Evolutionary conservation across 2,113 vertebrate genomes (phyloP).

Genomic region (Leucoraja erinaceus): DNA sequence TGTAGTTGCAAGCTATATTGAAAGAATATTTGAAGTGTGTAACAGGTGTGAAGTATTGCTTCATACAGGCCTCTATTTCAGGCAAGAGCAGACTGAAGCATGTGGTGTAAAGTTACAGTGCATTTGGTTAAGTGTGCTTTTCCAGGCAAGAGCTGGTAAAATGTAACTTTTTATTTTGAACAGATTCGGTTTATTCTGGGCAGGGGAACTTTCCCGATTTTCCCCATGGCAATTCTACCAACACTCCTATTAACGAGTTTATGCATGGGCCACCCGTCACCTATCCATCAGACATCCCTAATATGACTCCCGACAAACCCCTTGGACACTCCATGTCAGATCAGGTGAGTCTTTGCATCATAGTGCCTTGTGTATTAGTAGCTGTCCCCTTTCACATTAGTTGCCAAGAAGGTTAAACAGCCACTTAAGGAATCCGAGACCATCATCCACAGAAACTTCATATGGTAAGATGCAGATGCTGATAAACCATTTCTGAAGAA

Average conservation of each 20-base stretch:
- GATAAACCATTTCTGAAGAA: no score
- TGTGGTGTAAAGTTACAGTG: neutral
- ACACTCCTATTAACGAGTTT: slow-evolving; percentile 75
- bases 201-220: slow-evolving; percentile 76
- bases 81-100: neutral
- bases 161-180: slow-evolving; percentile 32
- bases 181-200: slow-evolving; percentile 70
- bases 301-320: slow-evolving; percentile 67
- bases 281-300: slow-evolving; percentile 75
- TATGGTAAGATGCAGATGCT: no score
- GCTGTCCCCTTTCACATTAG: neutral
- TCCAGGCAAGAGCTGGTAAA: neutral
- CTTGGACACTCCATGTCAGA: slow-evolving; percentile 57
- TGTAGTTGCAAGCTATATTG: neutral
- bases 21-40: neutral
- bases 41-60: neutral
- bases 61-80: no score
- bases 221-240: slow-evolving; percentile 62
- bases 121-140: neutral
- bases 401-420: no score
- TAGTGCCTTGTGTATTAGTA: neutral
- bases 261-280: slow-evolving; percentile 63
- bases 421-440: no score
- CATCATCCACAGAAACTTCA: no score
- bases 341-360: slow-evolving; percentile 59